Evolutionary conservation across 1,140 invertebrate genomes (phyloP).

Genomic region (Temnothorax longispinosus): DNA sequence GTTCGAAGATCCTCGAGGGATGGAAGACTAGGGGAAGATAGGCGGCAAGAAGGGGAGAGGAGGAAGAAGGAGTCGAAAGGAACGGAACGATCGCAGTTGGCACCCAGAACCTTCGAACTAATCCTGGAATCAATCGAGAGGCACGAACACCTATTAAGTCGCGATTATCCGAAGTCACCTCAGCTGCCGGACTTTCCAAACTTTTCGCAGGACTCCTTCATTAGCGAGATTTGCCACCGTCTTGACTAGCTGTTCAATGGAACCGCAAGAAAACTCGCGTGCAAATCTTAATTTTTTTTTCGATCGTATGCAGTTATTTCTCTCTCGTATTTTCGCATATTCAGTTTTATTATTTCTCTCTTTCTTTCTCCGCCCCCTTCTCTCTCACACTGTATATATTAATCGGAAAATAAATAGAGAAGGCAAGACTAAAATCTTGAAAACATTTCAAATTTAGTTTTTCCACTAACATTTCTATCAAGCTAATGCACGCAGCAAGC

Average conservation of each 20-base stretch:
- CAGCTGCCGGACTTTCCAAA: conserved; percentile 26
- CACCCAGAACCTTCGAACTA: conserved; percentile 78
- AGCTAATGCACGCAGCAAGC: neutral
- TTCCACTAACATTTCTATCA: neutral
- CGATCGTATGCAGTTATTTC: neutral
- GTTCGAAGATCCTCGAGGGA: conserved; percentile 76
- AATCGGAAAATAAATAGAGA: neutral
- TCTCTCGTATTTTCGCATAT: neutral
- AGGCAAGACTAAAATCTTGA: neutral
- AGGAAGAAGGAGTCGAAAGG: conserved; percentile 57
- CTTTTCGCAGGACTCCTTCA: conserved; percentile 17
- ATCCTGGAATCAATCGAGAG: conserved; percentile 82
- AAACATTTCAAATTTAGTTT: neutral
- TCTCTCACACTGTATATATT: neutral
- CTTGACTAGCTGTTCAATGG: neutral
- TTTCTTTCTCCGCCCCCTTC: neutral
- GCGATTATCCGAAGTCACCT: conserved; percentile 58
- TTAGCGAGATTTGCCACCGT: conserved; percentile 30
- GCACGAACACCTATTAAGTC: conserved; percentile 73
- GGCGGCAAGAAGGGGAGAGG: conserved; percentile 17
- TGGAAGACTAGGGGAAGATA: conserved; percentile 43
- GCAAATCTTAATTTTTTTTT: neutral
- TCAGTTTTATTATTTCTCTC: neutral
- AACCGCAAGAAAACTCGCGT: neutral
- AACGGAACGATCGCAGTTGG: conserved; percentile 81